Conservation (phyloP, 2,888 invertebrate genomes). For the Xanthorhoe spadicearia region DNA sequence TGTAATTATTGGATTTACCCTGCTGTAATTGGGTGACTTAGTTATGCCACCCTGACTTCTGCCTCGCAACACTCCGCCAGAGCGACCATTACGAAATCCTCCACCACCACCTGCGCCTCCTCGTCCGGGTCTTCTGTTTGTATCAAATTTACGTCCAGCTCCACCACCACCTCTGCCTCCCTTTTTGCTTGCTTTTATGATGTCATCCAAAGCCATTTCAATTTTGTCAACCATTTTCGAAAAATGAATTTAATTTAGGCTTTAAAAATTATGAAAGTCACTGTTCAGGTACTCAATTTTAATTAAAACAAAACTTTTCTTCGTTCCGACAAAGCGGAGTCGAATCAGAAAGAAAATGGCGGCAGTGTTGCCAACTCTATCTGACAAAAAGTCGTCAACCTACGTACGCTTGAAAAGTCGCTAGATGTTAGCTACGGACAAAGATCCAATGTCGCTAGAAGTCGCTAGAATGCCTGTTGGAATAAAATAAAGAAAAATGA, state of each 20-base stretch:
- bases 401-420: too few relatives aligned
- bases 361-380: background rate
- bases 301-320: constrained; percentile 1
- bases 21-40: constrained; percentile 86
- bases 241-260: constrained; percentile 14
- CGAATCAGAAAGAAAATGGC: constrained; percentile 32
- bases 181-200: constrained; percentile 94
- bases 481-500: too few relatives aligned
- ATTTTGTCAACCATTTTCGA: constrained; percentile 95
- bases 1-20: constrained; percentile 84
- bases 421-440: too few relatives aligned
- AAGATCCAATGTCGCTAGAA: too few relatives aligned
- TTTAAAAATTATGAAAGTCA: constrained; percentile 8
- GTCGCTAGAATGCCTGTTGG: too few relatives aligned
- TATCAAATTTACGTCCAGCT: constrained; percentile 80
- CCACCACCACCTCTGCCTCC: constrained; percentile 85
- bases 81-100: constrained; percentile 81
- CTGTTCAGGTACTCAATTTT: constrained; percentile 3
- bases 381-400: too few relatives aligned
- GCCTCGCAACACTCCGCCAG: constrained; percentile 87
- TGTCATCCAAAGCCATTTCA: constrained; percentile 98
- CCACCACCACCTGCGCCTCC: constrained; percentile 70
- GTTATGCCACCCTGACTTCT: constrained; percentile 89
- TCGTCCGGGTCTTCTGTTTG: constrained; percentile 71
- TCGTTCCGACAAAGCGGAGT: too few relatives aligned